Base-by-base conservation (phyloP, 2,888 invertebrate species). In the Zygogramma bicolorata region DNA sequence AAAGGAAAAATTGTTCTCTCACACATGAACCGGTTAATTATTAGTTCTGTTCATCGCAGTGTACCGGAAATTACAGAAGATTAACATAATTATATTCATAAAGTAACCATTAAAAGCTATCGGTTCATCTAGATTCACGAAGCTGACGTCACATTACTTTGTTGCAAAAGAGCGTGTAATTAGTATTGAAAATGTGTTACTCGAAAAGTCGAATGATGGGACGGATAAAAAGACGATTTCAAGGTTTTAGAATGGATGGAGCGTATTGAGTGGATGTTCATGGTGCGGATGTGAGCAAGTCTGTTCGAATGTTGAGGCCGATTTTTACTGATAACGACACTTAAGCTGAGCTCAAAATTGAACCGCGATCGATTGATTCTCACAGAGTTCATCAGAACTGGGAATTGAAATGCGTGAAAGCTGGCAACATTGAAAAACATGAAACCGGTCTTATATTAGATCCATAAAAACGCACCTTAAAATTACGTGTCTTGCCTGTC, bases 31-130 rank as follows among this genome's bases (percentile, higher is more conserved):
- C 40, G 40, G 29, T 27, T 58, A 65, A 70, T 70, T 70, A 70
- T 60, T 65, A 42, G 60, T 27, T 60, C 42, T 58, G 46, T 67
- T 49, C 57, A 29, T 57, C 29, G 34, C 57, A 1, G 20, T 63
- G 25, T 68, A 65, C 71, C 57, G 73, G 73, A 73, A 70, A 73
- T 73, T 73, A 67, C 62, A 61, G 34, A 61, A 73, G 62, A 73
- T 73, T 73, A 70, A 34, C 73, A 73, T 73, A 73, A 73, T 70
- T 66, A 66, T 60, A 69, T 71, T 71, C 68, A 71, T 71, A 71
- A 68, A 58, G 71, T 53, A 40, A 42, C 72, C 63, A 73, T 62
- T 68, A 61, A 60, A 53, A 65, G 66, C 73, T 57, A 73, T 73
- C 73, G 58, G 53, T 73, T 62, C 66, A 73, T 73, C 69, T 69